Conservation (phyloP, 2,113 vertebrate genomes). For the Isurus oxyrinchus region DNA sequence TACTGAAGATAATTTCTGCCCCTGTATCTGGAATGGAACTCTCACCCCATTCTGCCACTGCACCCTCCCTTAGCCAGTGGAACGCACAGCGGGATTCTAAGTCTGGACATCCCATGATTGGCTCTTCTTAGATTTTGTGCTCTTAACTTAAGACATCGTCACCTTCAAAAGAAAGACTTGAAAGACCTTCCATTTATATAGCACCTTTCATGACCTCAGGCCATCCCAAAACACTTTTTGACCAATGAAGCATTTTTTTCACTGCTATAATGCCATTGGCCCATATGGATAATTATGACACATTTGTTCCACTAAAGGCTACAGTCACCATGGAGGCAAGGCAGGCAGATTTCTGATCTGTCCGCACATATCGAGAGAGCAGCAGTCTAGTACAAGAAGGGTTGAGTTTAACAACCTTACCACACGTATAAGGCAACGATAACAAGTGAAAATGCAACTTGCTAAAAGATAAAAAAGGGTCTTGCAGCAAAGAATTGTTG, state of each 20-base stretch:
- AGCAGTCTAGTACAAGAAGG: background rate
- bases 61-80: background rate
- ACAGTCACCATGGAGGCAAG: background rate
- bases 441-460: background rate
- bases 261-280: background rate
- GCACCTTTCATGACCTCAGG: background rate
- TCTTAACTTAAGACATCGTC: background rate
- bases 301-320: background rate
- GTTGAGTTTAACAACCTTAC: background rate
- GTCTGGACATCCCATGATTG: background rate
- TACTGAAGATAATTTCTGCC: background rate
- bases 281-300: background rate
- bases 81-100: background rate
- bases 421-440: background rate
- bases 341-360: background rate
- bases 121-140: background rate
- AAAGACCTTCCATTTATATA: background rate
- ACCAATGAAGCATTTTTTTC: background rate
- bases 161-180: background rate
- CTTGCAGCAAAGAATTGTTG: background rate
- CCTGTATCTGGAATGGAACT: background rate
- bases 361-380: background rate
- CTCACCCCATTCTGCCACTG: background rate
- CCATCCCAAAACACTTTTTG: background rate
- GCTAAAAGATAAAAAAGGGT: background rate